phyloP scores from a whole-genome alignment of 2,113 vertebrate species.

The Heliornis fulica region DNA sequence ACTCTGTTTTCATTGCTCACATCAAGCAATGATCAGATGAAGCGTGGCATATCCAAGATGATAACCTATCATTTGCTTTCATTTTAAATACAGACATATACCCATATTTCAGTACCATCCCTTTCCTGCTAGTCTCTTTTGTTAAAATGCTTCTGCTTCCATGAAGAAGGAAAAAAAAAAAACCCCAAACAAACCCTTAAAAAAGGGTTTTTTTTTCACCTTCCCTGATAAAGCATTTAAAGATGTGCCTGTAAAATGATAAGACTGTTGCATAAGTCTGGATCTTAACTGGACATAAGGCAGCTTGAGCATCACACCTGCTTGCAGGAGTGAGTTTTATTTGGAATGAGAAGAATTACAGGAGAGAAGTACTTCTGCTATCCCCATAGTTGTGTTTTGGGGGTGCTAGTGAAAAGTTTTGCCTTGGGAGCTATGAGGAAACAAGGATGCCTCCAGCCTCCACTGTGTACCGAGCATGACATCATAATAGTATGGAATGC shows the following conservation, averaged over 20 bases:
- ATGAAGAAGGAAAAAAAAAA: not conserved
- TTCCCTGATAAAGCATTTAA: not conserved
- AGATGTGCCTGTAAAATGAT: not conserved
- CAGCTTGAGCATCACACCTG: not conserved
- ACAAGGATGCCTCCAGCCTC: not conserved
- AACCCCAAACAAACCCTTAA: not conserved
- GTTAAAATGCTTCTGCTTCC: not conserved
- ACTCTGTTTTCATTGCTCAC: slow-evolving; percentile 52
- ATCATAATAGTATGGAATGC: no score
- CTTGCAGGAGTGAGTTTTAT: not conserved
- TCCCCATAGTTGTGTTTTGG: not conserved
- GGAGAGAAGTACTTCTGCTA: not conserved
- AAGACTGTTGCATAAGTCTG: not conserved
- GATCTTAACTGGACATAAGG: not conserved
- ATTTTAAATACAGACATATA: not conserved
- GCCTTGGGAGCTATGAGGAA: not conserved
- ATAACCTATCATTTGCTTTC: slow-evolving; percentile 48
- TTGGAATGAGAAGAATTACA: not conserved
- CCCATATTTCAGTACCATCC: not conserved
- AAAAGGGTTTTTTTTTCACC: not conserved
- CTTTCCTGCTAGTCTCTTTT: not conserved
- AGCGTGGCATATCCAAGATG: slow-evolving; percentile 35
- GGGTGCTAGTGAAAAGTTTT: not conserved
- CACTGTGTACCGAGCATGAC: no score
- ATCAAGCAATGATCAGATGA: slow-evolving; percentile 25